phyloP scores from a whole-genome alignment of 2,113 vertebrate genomes.

The Larimichthys polyactis region DNA sequence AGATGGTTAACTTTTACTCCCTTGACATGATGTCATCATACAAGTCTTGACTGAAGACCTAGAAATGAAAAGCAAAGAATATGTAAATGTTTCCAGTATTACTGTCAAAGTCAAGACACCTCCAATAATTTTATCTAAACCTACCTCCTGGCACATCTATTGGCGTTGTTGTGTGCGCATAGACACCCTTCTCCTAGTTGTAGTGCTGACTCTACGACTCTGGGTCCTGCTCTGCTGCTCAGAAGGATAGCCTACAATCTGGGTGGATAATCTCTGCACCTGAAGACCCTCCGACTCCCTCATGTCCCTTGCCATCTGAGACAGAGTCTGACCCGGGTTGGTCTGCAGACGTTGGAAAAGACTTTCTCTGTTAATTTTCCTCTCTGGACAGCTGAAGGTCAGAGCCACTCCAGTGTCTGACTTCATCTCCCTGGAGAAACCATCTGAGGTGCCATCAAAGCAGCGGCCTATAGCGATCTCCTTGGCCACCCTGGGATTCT shows the following conservation, averaged over 20 bases:
- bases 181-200: constrained; percentile 72
- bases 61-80: constrained; percentile 39
- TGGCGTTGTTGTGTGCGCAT: constrained; percentile 72
- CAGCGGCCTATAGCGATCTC: constrained; percentile 98
- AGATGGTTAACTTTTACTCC: constrained; percentile 57
- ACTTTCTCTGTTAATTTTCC: constrained; percentile 85
- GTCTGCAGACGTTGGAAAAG: constrained; percentile 94
- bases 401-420: constrained; percentile 87
- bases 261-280: constrained; percentile 79
- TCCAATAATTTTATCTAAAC: constrained; percentile 19
- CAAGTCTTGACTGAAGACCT: constrained; percentile 57
- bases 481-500: constrained; percentile 94
- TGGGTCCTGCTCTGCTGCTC: constrained; percentile 76
- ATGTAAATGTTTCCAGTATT: constrained; percentile 6
- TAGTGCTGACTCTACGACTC: constrained; percentile 71
- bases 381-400: constrained; percentile 92
- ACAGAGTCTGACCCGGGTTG: constrained; percentile 86
- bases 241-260: constrained; percentile 83
- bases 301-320: constrained; percentile 93
- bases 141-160: constrained; percentile 70
- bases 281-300: constrained; percentile 77
- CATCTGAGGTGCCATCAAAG: constrained; percentile 96
- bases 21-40: constrained; percentile 43
- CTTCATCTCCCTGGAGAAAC: constrained; percentile 96
- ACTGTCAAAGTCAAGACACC: background rate